These are phyloP conservation scores for Neotragus moschatus DNA, from an alignment of 2,113 vertebrate genomes.

Conservation along the genomic window DNA sequence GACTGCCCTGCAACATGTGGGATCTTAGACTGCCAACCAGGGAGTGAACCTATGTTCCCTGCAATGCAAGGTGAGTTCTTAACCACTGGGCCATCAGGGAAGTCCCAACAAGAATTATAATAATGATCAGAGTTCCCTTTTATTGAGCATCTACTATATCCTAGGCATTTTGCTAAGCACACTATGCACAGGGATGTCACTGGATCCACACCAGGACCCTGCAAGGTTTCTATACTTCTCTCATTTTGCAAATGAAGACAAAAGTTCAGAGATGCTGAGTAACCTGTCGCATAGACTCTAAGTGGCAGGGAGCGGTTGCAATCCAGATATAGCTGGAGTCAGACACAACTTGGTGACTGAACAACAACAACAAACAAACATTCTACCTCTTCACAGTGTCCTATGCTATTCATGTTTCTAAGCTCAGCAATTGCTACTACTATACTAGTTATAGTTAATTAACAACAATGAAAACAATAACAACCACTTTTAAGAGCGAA, in stretches of 20 bases:
- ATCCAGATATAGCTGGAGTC: background rate
- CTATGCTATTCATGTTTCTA: too few relatives aligned
- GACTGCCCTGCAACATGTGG: background rate
- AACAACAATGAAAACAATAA: background rate
- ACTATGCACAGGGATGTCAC: accelerated
- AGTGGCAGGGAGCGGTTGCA: background rate
- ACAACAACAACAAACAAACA: background rate
- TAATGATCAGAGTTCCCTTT: background rate
- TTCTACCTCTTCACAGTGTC: background rate
- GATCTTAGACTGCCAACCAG: background rate
- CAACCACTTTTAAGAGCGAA: background rate
- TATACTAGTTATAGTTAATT: background rate
- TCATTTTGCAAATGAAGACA: background rate
- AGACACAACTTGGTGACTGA: background rate
- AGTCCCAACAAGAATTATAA: background rate
- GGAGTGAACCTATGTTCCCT: background rate
- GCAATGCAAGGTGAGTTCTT: background rate
- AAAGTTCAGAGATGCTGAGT: background rate
- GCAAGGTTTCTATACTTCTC: background rate
- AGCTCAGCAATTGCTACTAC: background rate
- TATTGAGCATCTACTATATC: background rate
- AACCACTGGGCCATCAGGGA: background rate
- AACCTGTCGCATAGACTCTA: background rate
- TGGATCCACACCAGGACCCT: background rate
- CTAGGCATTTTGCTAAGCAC: background rate